Percentiles rank a stretch among this genome's conserved stretches.
These are phyloP conservation scores for Coleophora deauratella DNA, from an alignment of 2,888 invertebrate genomes.

Conservation along the genomic window DNA sequence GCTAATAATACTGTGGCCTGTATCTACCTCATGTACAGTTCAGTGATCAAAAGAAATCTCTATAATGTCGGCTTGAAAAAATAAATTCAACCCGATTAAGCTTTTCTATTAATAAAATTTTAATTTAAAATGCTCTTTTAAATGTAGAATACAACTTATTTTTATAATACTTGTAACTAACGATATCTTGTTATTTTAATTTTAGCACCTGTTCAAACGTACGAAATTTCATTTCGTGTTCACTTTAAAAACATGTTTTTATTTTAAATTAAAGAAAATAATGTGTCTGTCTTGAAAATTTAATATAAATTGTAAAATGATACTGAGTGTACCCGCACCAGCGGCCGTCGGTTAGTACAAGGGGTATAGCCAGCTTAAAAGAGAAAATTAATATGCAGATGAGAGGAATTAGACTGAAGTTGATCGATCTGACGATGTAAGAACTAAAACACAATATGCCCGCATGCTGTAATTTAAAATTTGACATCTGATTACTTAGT, in stretches of 20 bases:
- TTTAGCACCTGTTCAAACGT: no score
- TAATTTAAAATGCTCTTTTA: no score
- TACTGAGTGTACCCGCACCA: slow-evolving; percentile 19
- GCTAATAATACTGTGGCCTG: slow-evolving; percentile 27
- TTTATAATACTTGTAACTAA: no score
- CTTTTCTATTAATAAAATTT: no score
- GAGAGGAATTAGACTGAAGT: slow-evolving; percentile 52
- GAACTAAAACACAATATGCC: slow-evolving; percentile 43
- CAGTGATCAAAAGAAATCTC: no score
- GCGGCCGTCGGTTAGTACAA: no score
- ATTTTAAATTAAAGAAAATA: background rate
- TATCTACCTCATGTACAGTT: slow-evolving; percentile 23
- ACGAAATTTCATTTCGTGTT: no score
- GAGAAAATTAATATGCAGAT: slow-evolving; percentile 61
- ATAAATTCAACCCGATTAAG: no score
- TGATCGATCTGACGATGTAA: slow-evolving; percentile 50
- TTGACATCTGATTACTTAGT: background rate
- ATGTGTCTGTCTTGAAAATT: background rate
- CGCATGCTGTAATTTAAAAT: slow-evolving; percentile 34
- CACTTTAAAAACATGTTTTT: background rate
- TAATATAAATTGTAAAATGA: background rate
- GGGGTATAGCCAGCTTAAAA: background rate
- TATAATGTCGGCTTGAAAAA: no score
- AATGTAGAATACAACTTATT: no score
- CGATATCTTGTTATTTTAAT: no score